phyloP scores from a whole-genome alignment of 2,888 invertebrate species.

The Euzophera pinguis region DNA sequence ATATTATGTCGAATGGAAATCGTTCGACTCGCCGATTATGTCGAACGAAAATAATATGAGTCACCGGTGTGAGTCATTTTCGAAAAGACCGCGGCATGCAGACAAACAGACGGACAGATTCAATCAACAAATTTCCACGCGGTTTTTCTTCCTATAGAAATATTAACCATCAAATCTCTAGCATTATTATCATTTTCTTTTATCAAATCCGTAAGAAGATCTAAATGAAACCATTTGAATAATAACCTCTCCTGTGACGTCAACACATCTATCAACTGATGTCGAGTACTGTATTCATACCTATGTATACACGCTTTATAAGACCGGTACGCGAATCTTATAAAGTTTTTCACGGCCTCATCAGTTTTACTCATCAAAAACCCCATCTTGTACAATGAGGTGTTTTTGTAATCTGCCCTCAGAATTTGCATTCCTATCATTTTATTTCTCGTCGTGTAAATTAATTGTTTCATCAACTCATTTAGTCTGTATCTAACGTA shows the following conservation, averaged over 20 bases:
- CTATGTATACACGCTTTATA: constrained; percentile 25
- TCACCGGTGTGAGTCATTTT: too few relatives aligned
- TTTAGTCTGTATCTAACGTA: constrained; percentile 32
- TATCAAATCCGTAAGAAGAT: constrained; percentile 39
- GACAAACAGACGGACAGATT: too few relatives aligned
- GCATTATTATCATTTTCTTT: constrained; percentile 30
- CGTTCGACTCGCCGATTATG: too few relatives aligned
- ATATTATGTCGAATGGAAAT: too few relatives aligned
- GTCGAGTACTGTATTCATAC: not conserved
- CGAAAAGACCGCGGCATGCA: too few relatives aligned
- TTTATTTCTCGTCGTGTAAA: constrained; percentile 48
- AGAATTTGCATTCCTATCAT: constrained; percentile 47
- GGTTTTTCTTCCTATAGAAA: constrained; percentile 21
- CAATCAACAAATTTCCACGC: constrained; percentile 35
- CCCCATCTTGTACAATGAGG: constrained; percentile 52
- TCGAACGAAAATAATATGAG: too few relatives aligned
- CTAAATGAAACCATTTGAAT: constrained; percentile 41
- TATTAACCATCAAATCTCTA: constrained; percentile 18
- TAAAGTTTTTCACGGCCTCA: not conserved
- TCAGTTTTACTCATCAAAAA: constrained; percentile 49
- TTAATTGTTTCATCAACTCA: constrained; percentile 51
- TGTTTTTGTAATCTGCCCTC: constrained; percentile 28
- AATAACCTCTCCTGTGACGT: constrained; percentile 34
- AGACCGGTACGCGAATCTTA: constrained; percentile 25
- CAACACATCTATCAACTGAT: constrained; percentile 25